Conservation (phyloP, 2,113 vertebrate species). For the Melanerpes formicivorus region DNA sequence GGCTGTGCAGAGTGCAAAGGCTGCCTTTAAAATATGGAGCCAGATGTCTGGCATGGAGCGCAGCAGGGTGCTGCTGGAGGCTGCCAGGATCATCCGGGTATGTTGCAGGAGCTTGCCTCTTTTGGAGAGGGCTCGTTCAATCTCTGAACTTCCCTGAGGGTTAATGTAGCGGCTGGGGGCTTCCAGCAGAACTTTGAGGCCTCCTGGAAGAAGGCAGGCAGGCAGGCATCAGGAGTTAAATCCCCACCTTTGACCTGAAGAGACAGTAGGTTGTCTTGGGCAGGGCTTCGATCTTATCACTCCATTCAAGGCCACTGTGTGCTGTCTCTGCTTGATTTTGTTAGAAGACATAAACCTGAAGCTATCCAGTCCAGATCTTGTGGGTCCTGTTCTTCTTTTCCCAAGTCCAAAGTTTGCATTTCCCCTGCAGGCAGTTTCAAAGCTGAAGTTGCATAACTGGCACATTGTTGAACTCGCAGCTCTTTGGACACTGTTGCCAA, state of each 20-base stretch:
- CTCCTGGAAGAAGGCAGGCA: neutral
- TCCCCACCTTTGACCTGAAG: neutral
- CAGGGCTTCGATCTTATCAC: neutral
- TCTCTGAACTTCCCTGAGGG: neutral
- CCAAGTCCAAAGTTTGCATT: neutral
- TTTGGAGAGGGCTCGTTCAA: neutral
- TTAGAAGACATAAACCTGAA: neutral
- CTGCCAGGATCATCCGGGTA: conserved; percentile 93
- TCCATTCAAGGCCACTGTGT: neutral
- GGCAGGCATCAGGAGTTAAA: neutral
- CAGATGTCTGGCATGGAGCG: conserved; percentile 89
- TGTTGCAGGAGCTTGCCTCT: neutral
- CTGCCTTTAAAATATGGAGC: conserved; percentile 90
- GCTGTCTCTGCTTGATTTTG: neutral
- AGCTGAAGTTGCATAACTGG: neutral
- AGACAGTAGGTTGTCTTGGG: neutral
- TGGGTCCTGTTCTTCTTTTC: neutral
- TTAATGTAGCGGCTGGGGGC: neutral
- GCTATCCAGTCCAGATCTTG: neutral
- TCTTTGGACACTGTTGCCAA: neutral
- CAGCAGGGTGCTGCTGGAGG: conserved; percentile 87
- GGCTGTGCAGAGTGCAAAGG: conserved; percentile 85
- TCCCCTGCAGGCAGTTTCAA: neutral
- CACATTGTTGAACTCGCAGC: neutral
- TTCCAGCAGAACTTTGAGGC: neutral